These are phyloP conservation scores for Sericinus montela DNA, from an alignment of 2,888 invertebrate species.

Conservation along the genomic window DNA sequence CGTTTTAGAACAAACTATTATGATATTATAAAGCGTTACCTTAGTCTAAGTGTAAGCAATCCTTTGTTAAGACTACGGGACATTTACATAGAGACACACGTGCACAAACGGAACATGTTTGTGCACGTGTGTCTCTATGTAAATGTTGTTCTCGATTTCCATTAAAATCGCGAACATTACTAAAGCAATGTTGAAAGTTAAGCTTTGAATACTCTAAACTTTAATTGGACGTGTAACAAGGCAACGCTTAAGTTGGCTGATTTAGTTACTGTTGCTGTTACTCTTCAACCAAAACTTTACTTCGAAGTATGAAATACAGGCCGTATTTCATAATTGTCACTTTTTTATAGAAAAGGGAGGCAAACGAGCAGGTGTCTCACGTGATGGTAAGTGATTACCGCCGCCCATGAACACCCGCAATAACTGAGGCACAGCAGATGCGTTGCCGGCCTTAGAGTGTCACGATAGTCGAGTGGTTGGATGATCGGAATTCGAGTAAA, in stretches of 20 bases:
- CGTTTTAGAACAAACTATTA: background rate
- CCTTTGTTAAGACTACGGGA: slow-evolving; percentile 58
- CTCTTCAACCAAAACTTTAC: slow-evolving; percentile 8
- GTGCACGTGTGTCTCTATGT: slow-evolving; percentile 47
- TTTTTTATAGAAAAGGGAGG: too few species aligned
- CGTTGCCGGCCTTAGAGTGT: too few species aligned
- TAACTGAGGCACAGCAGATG: too few species aligned
- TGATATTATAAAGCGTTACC: slow-evolving; percentile 15
- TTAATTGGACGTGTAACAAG: slow-evolving; percentile 52
- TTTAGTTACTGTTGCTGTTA: slow-evolving; percentile 18
- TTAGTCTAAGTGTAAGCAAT: slow-evolving; percentile 32
- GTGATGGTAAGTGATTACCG: too few species aligned
- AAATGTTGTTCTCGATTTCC: slow-evolving; percentile 55
- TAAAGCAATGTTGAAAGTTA: slow-evolving; percentile 49
- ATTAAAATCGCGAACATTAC: slow-evolving; percentile 36
- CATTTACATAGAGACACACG: too few species aligned
- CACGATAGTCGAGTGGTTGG: too few species aligned
- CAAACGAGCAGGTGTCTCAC: too few species aligned
- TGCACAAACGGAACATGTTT: too few species aligned
- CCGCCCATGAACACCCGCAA: too few species aligned
- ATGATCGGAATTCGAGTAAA: too few species aligned
- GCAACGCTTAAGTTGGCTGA: slow-evolving; percentile 27
- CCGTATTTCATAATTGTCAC: background rate
- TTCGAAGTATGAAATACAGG: background rate
- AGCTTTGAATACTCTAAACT: slow-evolving; percentile 43